Evolutionary conservation across 2,797 vertebrate genomes (phyloP), one percentile per base, ranked within the genome.

Genomic region (Sparus aurata): DNA sequence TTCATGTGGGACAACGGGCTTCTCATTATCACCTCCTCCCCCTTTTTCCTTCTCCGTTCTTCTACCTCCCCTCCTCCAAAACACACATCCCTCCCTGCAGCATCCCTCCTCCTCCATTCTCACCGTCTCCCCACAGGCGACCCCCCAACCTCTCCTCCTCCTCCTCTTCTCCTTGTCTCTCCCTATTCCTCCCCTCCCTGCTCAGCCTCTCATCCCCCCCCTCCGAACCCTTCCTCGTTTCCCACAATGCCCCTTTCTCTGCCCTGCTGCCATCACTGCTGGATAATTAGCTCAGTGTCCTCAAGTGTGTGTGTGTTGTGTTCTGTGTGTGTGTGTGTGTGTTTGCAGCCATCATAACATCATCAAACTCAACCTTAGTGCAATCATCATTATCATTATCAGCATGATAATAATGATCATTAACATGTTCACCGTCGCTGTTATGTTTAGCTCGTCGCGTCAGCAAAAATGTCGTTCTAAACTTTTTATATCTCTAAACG

Each of bases 281-380:
- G 63, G 84, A 66, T 89, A 91, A 90, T 93, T 85, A 90, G 82
- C 89, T 79, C 58, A 6, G 23, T 63, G 53, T 78, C 46, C 52
- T 79, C 67, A 20, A 45, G 22, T 63, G 12, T 27, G 64, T 57
- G 60, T 34, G 54, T 61, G 53, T 65, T n/a, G n/a, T n/a, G n/a
- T n/a, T n/a, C n/a, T 27, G 3, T 30, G 30, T 30, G 30, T 5
- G 30, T 63, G 17, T 72, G 61, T 52, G 18, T 9, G 12, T 17
- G 22, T 53, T 13, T 25, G 54, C 54, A 55, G 13, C 47, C 47
- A 20, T 49, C 47, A 47, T 7, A 47, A 16, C 46, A 47, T 16
- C 46, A 47, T 47, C 15, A 16, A 47, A 46, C 17, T 47, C 52
- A 25, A 11, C 52, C n/a, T 55, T 25, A 16, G 1, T 55, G 53